Percentiles rank a stretch among this genome's conserved stretches.
phyloP scores from a whole-genome alignment of 2,113 vertebrate species.

The Pelecanus crispus region DNA sequence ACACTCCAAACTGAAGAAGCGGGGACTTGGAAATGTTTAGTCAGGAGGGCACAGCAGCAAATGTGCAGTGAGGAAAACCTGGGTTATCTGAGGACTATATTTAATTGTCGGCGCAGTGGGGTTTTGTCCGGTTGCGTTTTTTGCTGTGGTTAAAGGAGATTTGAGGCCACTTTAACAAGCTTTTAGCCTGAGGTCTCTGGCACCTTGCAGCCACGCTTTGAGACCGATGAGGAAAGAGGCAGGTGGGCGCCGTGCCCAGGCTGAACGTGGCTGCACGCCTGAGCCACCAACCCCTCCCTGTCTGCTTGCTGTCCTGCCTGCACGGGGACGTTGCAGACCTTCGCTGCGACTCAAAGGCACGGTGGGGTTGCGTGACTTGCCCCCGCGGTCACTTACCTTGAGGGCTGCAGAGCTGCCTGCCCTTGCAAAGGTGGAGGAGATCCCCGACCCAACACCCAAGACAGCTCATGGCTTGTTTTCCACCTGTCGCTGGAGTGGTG shows the following conservation, averaged over 20 bases:
- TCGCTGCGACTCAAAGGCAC: rapidly evolving
- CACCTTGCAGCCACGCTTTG: not conserved
- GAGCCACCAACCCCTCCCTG: not conserved
- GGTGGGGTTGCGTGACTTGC: not conserved
- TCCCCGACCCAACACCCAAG: not conserved
- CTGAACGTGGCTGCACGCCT: not conserved
- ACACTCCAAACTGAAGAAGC: not conserved
- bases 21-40: not conserved
- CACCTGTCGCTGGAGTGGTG: rapidly evolving
- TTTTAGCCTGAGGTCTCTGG: not conserved
- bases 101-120: not conserved
- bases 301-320: not conserved
- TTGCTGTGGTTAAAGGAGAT: not conserved
- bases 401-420: not conserved
- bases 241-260: not conserved
- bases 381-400: rapidly evolving
- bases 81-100: not conserved
- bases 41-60: not conserved
- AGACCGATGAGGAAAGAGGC: not conserved
- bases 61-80: not conserved
- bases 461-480: not conserved
- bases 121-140: not conserved
- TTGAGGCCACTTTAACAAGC: not conserved
- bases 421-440: not conserved
- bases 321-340: rapidly evolving